phyloP scores from a whole-genome alignment of 2,888 invertebrate genomes.

The Rotaria sp. region DNA sequence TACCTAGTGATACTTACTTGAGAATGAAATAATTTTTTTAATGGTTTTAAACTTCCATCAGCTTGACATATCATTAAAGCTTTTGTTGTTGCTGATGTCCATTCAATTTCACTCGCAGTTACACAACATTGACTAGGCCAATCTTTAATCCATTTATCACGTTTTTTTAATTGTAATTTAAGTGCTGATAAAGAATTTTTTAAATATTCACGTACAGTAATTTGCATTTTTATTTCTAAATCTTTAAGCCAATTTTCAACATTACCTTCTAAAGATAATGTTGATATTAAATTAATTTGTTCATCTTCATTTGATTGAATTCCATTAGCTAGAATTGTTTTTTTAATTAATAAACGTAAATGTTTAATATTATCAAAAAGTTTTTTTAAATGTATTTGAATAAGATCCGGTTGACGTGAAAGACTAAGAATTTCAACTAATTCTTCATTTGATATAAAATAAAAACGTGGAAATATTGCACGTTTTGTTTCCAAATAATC shows the following conservation, averaged over 20 bases:
- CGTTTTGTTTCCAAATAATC: slow-evolving; percentile 78
- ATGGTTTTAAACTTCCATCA: not conserved
- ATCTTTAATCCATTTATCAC: slow-evolving; percentile 2
- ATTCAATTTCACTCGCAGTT: slow-evolving; percentile 77
- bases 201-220: not conserved
- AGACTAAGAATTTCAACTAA: slow-evolving; percentile 76
- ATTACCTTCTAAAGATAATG: slow-evolving; percentile 1
- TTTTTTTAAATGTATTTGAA: slow-evolving; percentile 78
- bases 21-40: not conserved
- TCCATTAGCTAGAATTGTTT: slow-evolving; percentile 46
- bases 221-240: slow-evolving; percentile 21
- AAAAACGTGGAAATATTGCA: slow-evolving; percentile 74
- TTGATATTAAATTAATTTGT: not conserved
- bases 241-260: slow-evolving; percentile 13
- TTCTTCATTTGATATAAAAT: slow-evolving; percentile 75
- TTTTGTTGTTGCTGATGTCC: slow-evolving; percentile 78
- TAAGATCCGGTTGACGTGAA: slow-evolving; percentile 71
- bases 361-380: slow-evolving; percentile 73
- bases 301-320: slow-evolving; percentile 21
- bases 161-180: not conserved
- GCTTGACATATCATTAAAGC: slow-evolving; percentile 58
- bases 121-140: slow-evolving; percentile 59
- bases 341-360: slow-evolving; percentile 52
- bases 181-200: not conserved
- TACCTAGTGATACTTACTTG: not conserved